phyloP scores from a whole-genome alignment of 2,113 vertebrate genomes.

The Delphinapterus leucas region DNA sequence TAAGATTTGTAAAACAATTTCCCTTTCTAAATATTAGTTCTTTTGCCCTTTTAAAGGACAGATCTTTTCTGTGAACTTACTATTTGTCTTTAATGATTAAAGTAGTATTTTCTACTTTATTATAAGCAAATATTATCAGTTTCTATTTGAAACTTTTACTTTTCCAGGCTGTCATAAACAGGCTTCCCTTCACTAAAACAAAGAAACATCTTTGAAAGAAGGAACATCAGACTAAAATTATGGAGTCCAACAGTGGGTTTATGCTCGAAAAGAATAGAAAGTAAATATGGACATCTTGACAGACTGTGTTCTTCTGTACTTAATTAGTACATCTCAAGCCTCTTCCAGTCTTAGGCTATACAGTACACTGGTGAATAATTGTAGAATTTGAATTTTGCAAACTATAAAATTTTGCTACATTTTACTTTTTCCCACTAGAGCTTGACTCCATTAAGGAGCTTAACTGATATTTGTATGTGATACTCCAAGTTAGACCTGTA shows the following conservation, averaged over 20 bases:
- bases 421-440: background rate
- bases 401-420: background rate
- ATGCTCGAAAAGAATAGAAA: background rate
- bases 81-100: background rate
- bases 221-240: background rate
- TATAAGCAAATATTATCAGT: background rate
- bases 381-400: background rate
- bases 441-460: background rate
- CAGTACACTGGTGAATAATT: background rate
- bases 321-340: background rate
- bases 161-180: background rate
- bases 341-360: background rate
- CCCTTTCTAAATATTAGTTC: background rate
- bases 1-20: background rate
- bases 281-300: background rate
- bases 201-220: background rate
- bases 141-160: background rate
- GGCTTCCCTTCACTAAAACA: background rate
- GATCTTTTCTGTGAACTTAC: background rate
- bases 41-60: background rate
- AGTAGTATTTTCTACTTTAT: slow-evolving; percentile 2
- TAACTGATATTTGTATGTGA: background rate
- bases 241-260: background rate
- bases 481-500: background rate
- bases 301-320: background rate